Percentiles rank a stretch among this genome's conserved stretches.
Evolutionary conservation across 2,797 vertebrate genomes (phyloP).

Genomic region (Thamnophis elegans): DNA sequence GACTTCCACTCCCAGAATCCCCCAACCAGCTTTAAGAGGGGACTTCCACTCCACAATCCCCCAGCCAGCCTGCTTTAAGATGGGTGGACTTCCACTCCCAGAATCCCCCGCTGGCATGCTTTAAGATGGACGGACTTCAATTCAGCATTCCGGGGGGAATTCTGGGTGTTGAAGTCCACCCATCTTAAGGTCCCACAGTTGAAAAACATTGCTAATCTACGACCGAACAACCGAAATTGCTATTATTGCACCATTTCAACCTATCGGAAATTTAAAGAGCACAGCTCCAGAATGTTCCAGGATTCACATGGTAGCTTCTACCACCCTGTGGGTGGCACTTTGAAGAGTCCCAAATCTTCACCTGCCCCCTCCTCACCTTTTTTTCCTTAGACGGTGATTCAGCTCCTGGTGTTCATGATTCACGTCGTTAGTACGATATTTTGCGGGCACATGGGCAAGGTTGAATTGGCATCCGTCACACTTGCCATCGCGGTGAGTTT

Average conservation of each 20-base stretch:
- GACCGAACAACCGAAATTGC: background rate
- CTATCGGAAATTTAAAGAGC: background rate
- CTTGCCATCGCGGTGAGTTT: constrained; percentile 82
- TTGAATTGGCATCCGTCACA: constrained; percentile 82
- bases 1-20: no score
- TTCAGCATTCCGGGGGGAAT: no score
- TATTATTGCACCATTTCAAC: background rate
- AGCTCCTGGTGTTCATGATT: constrained; percentile 80
- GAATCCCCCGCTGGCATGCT: no score
- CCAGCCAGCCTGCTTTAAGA: no score
- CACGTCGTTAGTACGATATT: constrained; percentile 86
- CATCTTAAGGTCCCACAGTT: background rate
- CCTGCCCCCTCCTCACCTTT: accelerated
- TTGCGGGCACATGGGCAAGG: constrained; percentile 88
- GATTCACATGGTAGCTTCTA: no score
- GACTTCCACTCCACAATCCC: no score
- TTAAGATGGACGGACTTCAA: background rate
- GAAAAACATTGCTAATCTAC: background rate
- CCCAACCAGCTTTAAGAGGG: no score
- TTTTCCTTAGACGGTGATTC: constrained; percentile 68
- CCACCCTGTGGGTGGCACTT: background rate
- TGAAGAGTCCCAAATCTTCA: background rate
- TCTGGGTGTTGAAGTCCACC: no score
- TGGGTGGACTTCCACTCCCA: accelerated
- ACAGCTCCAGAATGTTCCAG: background rate